Evolutionary conservation across 2,797 vertebrate genomes (phyloP).

Genomic region (Lagocephalus sceleratus): DNA sequence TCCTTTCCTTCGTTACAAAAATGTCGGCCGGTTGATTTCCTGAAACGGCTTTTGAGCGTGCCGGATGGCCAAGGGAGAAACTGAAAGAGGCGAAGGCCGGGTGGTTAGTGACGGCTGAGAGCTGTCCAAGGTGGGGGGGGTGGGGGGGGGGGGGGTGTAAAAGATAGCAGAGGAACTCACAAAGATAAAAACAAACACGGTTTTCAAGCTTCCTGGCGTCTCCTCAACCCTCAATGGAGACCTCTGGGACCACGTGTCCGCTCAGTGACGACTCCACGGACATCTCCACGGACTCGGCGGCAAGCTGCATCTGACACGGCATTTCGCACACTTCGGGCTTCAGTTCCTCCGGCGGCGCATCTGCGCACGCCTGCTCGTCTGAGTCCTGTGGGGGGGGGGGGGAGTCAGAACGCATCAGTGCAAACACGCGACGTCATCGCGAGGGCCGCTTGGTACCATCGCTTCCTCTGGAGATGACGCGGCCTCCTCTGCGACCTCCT

Average conservation of each 20-base stretch:
- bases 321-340: conserved; percentile 43
- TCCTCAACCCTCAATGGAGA: conserved; percentile 67
- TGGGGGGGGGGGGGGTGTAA: not conserved
- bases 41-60: conserved; percentile 39
- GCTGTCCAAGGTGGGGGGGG: no score
- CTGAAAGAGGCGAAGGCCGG: conserved; percentile 39
- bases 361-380: conserved; percentile 32
- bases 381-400: conserved; percentile 21
- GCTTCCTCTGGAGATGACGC: conserved; percentile 29
- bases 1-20: conserved; percentile 41
- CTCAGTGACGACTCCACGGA: conserved; percentile 52
- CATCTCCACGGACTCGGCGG: conserved; percentile 54
- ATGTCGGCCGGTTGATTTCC: conserved; percentile 38
- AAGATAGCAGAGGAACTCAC: conserved; percentile 41
- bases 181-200: conserved; percentile 27
- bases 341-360: conserved; percentile 28
- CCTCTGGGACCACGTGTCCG: conserved; percentile 61
- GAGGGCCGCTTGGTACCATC: conserved; percentile 34
- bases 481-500: not conserved
- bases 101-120: not conserved
- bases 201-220: conserved; percentile 21
- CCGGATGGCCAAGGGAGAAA: conserved; percentile 45
- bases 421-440: not conserved
- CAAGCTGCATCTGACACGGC: conserved; percentile 52
- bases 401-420: not conserved